A percentile compares a stretch with the other conserved stretches of the same genome.
Evolutionary conservation across 2,113 vertebrate species (phyloP).

Genomic region (Cephalopterus ornatus): DNA sequence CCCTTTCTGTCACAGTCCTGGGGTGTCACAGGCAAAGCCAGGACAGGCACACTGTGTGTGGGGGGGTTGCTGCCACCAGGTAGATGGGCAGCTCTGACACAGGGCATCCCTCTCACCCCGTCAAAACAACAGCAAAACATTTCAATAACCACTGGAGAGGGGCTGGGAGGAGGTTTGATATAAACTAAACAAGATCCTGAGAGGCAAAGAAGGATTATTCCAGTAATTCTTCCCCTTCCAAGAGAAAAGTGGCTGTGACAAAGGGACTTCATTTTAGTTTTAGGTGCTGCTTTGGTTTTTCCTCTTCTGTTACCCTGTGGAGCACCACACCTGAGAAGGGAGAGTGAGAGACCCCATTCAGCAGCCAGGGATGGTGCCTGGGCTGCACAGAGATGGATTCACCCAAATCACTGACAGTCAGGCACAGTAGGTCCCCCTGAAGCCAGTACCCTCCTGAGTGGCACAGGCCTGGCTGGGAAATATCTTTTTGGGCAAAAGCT

Average conservation of each 20-base stretch:
- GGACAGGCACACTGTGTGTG: rapidly evolving
- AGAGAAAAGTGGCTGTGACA: not conserved
- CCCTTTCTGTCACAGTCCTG: constrained; percentile 8
- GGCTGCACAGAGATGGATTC: not conserved
- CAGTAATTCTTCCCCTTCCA: not conserved
- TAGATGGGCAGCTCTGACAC: not conserved
- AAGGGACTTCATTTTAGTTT: not conserved
- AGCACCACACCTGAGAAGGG: not conserved
- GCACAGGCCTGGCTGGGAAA: rapidly evolving
- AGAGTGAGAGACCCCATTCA: not conserved
- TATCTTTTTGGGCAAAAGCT: not conserved
- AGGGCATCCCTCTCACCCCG: not conserved
- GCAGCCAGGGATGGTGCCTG: not conserved
- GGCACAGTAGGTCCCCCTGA: not conserved
- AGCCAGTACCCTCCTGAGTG: not conserved
- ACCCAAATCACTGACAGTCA: not conserved
- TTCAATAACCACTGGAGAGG: not conserved
- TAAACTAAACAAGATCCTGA: not conserved
- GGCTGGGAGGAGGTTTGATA: not conserved
- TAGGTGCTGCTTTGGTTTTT: not conserved
- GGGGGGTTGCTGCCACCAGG: not conserved
- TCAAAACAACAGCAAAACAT: not conserved
- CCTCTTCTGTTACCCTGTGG: not conserved
- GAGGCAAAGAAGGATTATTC: not conserved
- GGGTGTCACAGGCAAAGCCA: not conserved